Conservation (phyloP, 2,888 invertebrate genomes). For the Meteorus cinctellus region DNA sequence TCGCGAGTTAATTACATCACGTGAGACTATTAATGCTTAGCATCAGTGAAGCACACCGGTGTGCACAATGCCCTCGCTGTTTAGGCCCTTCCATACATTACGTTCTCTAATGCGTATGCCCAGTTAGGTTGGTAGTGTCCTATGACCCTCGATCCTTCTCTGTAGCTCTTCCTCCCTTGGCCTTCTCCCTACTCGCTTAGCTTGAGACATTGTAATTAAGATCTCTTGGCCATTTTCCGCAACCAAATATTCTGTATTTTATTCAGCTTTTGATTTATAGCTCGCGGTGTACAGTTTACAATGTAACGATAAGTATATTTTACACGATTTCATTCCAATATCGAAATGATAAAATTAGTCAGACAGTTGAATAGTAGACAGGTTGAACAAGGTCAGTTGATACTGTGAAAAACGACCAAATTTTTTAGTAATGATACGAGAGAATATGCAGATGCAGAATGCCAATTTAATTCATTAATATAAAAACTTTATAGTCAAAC, state of each 20-base stretch:
- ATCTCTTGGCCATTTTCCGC: constrained; percentile 49
- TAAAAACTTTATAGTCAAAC: too few relatives aligned
- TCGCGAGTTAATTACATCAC: constrained; percentile 65
- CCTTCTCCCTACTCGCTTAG: constrained; percentile 36
- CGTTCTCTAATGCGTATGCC: constrained; percentile 34
- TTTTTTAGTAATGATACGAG: too few relatives aligned
- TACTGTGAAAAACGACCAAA: not conserved
- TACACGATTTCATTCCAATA: constrained; percentile 25
- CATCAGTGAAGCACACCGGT: constrained; percentile 47
- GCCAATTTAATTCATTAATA: too few relatives aligned
- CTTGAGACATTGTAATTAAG: constrained; percentile 64
- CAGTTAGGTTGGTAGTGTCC: constrained; percentile 1
- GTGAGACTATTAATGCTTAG: constrained; percentile 64
- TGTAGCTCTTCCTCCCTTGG: not conserved
- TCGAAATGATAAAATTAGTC: constrained; percentile 27
- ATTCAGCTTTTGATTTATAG: constrained; percentile 51
- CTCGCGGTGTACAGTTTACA: not conserved
- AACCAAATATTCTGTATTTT: constrained; percentile 45
- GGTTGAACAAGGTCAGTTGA: not conserved
- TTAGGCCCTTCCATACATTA: constrained; percentile 63
- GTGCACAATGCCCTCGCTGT: constrained; percentile 59
- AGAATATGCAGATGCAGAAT: too few relatives aligned
- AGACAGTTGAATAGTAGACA: constrained; percentile 16
- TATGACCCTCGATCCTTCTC: not conserved
- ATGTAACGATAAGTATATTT: not conserved